Evolutionary conservation across 1,140 invertebrate genomes (phyloP).

Genomic region (Drosophila saltans): DNA sequence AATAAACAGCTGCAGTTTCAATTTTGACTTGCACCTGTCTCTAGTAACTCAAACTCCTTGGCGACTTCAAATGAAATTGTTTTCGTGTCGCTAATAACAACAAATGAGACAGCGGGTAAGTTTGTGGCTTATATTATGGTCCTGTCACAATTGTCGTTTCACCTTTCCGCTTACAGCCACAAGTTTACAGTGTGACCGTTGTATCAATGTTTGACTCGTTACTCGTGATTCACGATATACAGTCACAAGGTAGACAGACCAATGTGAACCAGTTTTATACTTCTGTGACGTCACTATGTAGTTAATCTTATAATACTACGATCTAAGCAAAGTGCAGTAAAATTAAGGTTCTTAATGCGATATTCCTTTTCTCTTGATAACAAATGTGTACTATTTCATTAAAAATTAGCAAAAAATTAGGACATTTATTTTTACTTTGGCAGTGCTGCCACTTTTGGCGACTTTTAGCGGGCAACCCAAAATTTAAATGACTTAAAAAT

Average conservation of each 20-base stretch:
- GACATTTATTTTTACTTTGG: no score
- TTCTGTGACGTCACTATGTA: background rate
- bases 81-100: constrained; percentile 25
- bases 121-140: background rate
- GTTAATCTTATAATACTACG: background rate
- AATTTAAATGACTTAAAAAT: background rate
- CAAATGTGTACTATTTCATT: no score
- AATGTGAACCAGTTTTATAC: background rate
- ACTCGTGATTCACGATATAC: background rate
- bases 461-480: background rate
- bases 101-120: constrained; percentile 13
- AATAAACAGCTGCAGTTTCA: constrained; percentile 57
- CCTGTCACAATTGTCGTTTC: constrained; percentile 1
- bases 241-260: background rate
- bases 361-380: no score
- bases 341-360: no score
- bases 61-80: constrained; percentile 33
- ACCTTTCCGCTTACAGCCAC: background rate
- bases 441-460: no score
- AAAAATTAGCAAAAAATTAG: no score
- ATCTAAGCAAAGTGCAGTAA: no score
- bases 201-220: constrained; percentile 2
- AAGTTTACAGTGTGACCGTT: background rate
- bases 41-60: constrained; percentile 34
- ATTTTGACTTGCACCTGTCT: constrained; percentile 29